Evolutionary conservation across 2,888 invertebrate species (phyloP), one percentile per base, ranked within the genome.

Genomic region (Epiblema foenella): DNA sequence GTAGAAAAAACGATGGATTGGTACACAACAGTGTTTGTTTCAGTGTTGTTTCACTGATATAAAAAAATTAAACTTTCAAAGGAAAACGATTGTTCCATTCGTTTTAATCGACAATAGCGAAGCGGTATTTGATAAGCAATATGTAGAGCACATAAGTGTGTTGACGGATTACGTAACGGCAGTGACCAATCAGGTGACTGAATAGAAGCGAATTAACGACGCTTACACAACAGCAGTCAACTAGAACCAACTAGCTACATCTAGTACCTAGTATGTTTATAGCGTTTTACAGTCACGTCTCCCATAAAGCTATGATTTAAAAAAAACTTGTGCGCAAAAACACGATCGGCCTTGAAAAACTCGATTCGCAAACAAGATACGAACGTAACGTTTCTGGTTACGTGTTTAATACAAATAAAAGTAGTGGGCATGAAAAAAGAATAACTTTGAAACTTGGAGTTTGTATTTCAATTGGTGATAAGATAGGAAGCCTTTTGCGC

Each of bases 401-500:
- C 57, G 62, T 71, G 67, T 57, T 46, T 67, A 57, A 57, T 71
- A 56, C 54, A 62, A 67, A 71, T 57, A 71, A 62, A 29, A 57
- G 60, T 20, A 54, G 24, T 20, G 39, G 52, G 49, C 51, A 66
- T 66, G 39, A 67, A 67, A 70, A 46, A 54, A 52, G 33, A 42
- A 24, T 49, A n/a, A 29, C n/a, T 62, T 46, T 29, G n/a, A 33
- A 56, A 63, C 37, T 18, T 33, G 24, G 17, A 49, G 62, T 66
- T 49, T 66, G 54, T 66, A 60, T 71, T 71, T 71, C 66, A 71
- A 74, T 72, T 68, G 57, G 37, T 69, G 80, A 80, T 83, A 82
- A 82, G 82, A 82, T 81, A 81, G 63, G 77, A 79, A 77, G 73
- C 63, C 63, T 83, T 82, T 78, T 82, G 77, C 81, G 81, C 80